Evolutionary conservation across 2,888 invertebrate species (phyloP), one percentile per base, ranked within the genome.

Genomic region (Tinea trinotella): DNA sequence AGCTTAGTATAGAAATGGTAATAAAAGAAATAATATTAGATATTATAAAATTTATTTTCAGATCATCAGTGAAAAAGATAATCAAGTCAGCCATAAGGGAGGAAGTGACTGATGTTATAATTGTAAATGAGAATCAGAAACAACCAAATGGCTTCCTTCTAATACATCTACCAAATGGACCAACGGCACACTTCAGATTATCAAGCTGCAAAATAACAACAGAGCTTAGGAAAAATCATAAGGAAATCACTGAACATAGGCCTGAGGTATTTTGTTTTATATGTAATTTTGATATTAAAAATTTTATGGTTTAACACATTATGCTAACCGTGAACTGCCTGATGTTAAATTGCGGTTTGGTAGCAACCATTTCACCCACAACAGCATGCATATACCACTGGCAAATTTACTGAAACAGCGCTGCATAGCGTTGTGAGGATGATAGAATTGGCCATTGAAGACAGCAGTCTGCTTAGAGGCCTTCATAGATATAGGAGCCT

Each of bases 141-240:
- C 91, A 93, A 68, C 98, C 98, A 0, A 96, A 98, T 81, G 98
- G 97, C 1, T 87, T 99, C 71, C 85, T 99, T 13, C 86, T 99
- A 2, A 92, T 97, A 58, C 99, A 99, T 81, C 85, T 99, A 57
- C 99, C 99, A 0, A 91, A 95, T 61, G 99, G 99, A 0, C 99
- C 99, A 0, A 99, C 99, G 0, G 97, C 98, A 12, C 95, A 97
- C 75, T 99, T 99, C 74, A 93, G 95, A 70, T 74, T 99, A 15
- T 96, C 96, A 63, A 98, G 94, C 74, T 95, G 98, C 0, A 94
- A 93, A 71, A 91, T 97, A 52, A 96, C 96, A 0, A 92, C 94
- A 17, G 95, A 97, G 64, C 87, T 98, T 48, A 91, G 91, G 59
- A 90, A 91, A 59, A 90, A 89, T 66, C 91, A 93, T 66, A 92